Evolutionary conservation across 2,113 vertebrate species (phyloP).

Genomic region (Oreochromis niloticus): DNA sequence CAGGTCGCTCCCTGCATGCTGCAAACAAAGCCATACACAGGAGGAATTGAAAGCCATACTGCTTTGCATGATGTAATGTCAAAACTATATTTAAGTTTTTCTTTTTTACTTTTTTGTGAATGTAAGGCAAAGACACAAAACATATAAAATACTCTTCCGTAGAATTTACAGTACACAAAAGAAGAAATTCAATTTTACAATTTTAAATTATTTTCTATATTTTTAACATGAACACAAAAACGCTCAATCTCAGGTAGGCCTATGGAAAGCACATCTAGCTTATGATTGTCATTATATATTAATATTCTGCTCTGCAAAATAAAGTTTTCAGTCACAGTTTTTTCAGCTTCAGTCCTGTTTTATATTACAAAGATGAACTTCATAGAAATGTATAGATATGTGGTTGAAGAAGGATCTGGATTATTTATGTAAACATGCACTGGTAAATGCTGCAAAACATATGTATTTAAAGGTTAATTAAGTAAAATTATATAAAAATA

Average conservation of each 20-base stretch:
- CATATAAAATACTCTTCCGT: conserved; percentile 41
- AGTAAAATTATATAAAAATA: neutral
- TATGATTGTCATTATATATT: conserved; percentile 20
- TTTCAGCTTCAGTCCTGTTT: neutral
- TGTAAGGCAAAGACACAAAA: conserved; percentile 42
- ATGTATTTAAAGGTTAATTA: neutral
- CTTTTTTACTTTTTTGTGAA: conserved; percentile 22
- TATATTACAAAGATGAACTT: neutral
- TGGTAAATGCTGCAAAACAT: neutral
- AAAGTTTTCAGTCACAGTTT: conserved; percentile 45
- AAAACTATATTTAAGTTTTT: conserved; percentile 7
- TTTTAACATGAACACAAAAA: conserved; percentile 43
- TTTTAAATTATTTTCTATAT: conserved; percentile 66
- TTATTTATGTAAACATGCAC: neutral
- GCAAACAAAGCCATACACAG: conserved; percentile 50
- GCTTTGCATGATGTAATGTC: conserved; percentile 48
- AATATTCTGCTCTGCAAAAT: conserved; percentile 61
- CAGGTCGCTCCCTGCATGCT: conserved; percentile 57
- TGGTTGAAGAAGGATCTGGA: neutral
- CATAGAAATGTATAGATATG: neutral
- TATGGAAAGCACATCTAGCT: neutral
- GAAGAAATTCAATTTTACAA: conserved; percentile 50
- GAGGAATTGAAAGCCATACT: conserved; percentile 76
- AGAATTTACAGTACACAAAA: conserved; percentile 19
- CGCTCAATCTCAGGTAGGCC: conserved; percentile 51